A percentile compares a stretch with the other conserved stretches of the same genome.
phyloP scores from a whole-genome alignment of 2,113 vertebrate species.

The Ivindomyrus marchei region DNA sequence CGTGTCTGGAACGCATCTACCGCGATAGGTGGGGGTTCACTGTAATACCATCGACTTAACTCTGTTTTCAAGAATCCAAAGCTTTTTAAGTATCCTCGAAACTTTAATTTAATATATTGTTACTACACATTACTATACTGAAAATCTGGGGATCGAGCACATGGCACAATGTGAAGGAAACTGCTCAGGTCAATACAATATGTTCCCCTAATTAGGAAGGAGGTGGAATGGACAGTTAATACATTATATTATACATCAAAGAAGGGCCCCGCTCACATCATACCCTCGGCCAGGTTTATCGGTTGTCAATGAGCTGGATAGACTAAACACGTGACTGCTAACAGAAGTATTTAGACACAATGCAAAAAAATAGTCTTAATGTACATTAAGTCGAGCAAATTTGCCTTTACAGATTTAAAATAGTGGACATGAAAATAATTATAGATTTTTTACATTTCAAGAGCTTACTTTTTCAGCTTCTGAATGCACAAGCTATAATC shows the following conservation, averaged over 20 bases:
- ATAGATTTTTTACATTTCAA: background rate
- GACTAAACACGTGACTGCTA: background rate
- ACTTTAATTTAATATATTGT: background rate
- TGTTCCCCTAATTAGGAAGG: conserved; percentile 59
- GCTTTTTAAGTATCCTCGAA: background rate
- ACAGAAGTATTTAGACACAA: background rate
- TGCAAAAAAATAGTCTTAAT: background rate
- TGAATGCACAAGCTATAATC: background rate
- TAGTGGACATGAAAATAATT: background rate
- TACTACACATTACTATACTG: background rate
- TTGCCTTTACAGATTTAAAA: background rate
- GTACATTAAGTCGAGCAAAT: background rate
- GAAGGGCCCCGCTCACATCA: background rate
- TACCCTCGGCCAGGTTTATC: background rate
- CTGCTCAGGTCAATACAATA: conserved; percentile 33
- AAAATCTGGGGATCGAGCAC: conserved; percentile 23
- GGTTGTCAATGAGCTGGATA: background rate
- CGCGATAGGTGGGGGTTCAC: too few species aligned
- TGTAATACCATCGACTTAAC: background rate
- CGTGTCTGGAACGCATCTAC: too few species aligned
- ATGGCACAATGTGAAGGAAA: conserved; percentile 42
- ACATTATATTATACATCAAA: conserved; percentile 25
- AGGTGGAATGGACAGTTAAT: conserved; percentile 58
- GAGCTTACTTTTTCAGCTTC: background rate
- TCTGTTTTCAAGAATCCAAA: background rate